phyloP scores from a whole-genome alignment of 1,140 invertebrate genomes.

The Sogatella furcifera region DNA sequence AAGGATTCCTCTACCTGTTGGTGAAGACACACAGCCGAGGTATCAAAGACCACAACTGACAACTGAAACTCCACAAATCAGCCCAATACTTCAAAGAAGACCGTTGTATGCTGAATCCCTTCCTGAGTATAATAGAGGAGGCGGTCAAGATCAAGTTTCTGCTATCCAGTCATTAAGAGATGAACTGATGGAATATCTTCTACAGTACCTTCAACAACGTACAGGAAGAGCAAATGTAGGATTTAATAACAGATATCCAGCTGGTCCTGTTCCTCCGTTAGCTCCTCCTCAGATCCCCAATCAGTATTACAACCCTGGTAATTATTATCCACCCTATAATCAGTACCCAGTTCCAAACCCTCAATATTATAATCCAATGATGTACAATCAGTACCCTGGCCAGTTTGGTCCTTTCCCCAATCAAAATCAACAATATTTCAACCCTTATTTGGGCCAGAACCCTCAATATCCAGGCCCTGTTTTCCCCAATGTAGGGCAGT shows the following conservation, averaged over 20 bases:
- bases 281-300: no score
- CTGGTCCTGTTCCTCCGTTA: neutral
- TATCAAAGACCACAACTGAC: slow-evolving; percentile 12
- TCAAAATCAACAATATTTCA: slow-evolving; percentile 1
- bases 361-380: neutral
- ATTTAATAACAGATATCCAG: neutral
- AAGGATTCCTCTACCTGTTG: slow-evolving; percentile 21
- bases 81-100: slow-evolving; percentile 29
- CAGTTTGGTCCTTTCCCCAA: neutral
- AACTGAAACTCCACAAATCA: slow-evolving; percentile 5
- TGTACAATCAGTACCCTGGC: neutral
- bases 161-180: slow-evolving; percentile 32
- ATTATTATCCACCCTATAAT: neutral
- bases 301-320: neutral
- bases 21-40: neutral
- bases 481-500: neutral
- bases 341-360: slow-evolving; percentile 5
- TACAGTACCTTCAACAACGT: slow-evolving; percentile 23
- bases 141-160: slow-evolving; percentile 25
- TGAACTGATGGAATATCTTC: slow-evolving; percentile 25
- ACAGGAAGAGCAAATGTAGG: slow-evolving; percentile 6
- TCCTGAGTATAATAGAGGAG: slow-evolving; percentile 33
- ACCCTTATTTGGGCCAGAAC: slow-evolving; percentile 11
- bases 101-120: slow-evolving; percentile 32
- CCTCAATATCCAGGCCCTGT: neutral